Evolutionary conservation across 2,113 vertebrate species (phyloP).

Genomic region (Tyrannus savana): DNA sequence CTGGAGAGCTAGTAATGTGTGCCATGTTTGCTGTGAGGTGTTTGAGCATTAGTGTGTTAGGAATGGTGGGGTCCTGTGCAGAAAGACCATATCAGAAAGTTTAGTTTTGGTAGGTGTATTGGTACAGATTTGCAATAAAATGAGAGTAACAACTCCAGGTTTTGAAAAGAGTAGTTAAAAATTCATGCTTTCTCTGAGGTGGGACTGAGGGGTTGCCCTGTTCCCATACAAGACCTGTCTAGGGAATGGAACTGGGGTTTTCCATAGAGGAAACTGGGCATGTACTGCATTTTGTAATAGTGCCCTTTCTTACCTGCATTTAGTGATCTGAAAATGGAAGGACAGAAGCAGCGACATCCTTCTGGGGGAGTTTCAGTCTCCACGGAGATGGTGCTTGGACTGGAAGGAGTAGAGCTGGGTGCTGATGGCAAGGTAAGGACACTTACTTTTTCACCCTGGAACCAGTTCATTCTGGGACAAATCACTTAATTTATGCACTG

Average conservation of each 20-base stretch:
- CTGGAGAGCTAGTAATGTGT: not conserved
- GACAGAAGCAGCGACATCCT: constrained; percentile 91
- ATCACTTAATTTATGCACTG: not conserved
- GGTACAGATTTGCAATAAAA: not conserved
- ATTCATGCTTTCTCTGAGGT: not conserved
- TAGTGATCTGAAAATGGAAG: constrained; percentile 88
- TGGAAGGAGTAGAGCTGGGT: constrained; percentile 93
- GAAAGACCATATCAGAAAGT: not conserved
- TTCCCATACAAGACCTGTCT: not conserved
- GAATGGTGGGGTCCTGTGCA: not conserved
- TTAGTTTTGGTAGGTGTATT: not conserved
- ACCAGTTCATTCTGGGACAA: not conserved
- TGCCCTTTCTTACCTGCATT: not conserved
- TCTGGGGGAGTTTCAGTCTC: constrained; percentile 88
- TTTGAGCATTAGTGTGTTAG: not conserved
- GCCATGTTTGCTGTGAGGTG: not conserved
- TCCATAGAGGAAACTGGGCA: not conserved
- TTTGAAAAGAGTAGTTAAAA: not conserved
- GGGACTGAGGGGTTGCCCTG: not conserved
- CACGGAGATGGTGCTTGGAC: constrained; percentile 90
- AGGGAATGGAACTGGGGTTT: not conserved
- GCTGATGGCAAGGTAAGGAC: constrained; percentile 87
- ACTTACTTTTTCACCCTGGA: not conserved
- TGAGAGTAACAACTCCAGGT: not conserved
- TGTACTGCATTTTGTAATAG: not conserved